Conservation (phyloP, 2,888 invertebrate species). For the Lochmaea capreae region DNA sequence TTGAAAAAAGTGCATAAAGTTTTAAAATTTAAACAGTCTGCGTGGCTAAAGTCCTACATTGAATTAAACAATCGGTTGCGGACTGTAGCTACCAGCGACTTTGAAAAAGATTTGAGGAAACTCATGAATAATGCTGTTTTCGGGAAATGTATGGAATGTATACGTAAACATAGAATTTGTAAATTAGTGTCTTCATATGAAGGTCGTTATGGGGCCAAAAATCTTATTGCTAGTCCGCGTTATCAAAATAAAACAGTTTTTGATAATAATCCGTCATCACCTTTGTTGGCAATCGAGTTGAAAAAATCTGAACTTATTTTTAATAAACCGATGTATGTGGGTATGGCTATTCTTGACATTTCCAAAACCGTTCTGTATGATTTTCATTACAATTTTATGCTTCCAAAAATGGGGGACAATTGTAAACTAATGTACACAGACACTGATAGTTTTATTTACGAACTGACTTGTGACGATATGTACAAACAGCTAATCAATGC, state of each 20-base stretch:
- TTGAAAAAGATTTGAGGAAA: neutral
- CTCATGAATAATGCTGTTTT: neutral
- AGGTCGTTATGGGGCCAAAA: neutral
- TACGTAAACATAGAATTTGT: neutral
- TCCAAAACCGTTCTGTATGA: neutral
- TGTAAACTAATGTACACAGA: neutral
- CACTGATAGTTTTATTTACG: neutral
- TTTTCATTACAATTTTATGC: slow-evolving; percentile 1
- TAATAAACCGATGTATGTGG: neutral
- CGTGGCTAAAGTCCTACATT: neutral
- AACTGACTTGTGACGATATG: too few species aligned
- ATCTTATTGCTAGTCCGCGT: neutral
- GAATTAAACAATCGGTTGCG: neutral
- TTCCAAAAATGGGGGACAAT: neutral
- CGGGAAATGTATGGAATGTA: neutral
- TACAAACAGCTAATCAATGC: too few species aligned
- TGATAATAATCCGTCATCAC: too few species aligned
- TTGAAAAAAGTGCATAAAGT: neutral
- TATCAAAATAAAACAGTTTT: too few species aligned
- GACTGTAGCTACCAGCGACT: neutral
- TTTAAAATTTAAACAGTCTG: neutral
- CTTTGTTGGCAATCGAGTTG: neutral
- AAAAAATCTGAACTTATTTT: neutral
- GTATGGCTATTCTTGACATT: neutral
- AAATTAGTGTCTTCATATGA: neutral